Evolutionary conservation across 2,888 invertebrate species (phyloP), one percentile per base, ranked within the genome.

Genomic region (Eilema sororculum): DNA sequence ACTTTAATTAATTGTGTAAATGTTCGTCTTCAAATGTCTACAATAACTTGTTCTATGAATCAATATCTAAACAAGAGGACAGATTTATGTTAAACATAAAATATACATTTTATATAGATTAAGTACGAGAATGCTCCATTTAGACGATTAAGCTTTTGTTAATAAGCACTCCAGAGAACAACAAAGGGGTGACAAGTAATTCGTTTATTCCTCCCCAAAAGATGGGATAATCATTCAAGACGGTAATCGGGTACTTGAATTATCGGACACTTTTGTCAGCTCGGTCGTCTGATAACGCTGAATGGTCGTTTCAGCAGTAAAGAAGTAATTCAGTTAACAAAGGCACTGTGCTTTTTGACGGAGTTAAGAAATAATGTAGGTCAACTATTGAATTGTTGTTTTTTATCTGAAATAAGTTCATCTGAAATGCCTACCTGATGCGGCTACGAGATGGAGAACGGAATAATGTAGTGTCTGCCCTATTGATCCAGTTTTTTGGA

Each of bases 151-250:
- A 90, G 90, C 91, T 88, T 91, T 91, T 91, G 92, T 91, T 92
- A 92, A 92, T 92, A 92, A 92, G 88, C 87, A 83, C 80, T 87
- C 83, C 82, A 83, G 75, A 78, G 84, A 83, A 84, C 82, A 89
- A 93, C 93, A 92, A 94, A 91, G 86, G 92, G 90, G 89, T 92
- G 92, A 91, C 91, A 91, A 90, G 90, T 92, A 92, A 91, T 90
- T 91, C 89, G 88, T 89, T 91, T 91, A 89, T 87, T 87, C 84
- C 82, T 79, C 84, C 84, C 74, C 78, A 28, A 76, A 82, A 82
- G 84, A 85, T 81, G 80, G 80, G 81, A 83, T 84, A 82, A 87
- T 86, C 83, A 79, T 81, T 86, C 80, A 80, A 80, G 80, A 79
- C 78, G 67, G 73, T 79, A 80, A 76, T 74, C 71, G 78, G 71